A percentile compares a stretch with the other conserved stretches of the same genome.
Conservation (phyloP, 2,888 invertebrate genomes). For the Limnephilus rhombicus region DNA sequence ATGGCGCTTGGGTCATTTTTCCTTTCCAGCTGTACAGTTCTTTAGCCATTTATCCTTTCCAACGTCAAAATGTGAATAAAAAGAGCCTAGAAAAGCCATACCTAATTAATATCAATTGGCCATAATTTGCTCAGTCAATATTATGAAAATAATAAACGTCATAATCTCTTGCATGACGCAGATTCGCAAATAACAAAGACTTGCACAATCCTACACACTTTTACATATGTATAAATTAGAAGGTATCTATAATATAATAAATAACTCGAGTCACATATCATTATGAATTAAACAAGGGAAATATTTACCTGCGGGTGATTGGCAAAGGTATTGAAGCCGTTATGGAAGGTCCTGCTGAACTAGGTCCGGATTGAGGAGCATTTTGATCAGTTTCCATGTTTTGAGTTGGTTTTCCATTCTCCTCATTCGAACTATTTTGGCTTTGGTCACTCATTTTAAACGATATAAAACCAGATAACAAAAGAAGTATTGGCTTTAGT, state of each 20-base stretch:
- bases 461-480: slow-evolving; percentile 9
- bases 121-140: not conserved
- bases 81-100: not conserved
- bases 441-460: slow-evolving; percentile 54
- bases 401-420: slow-evolving; percentile 29
- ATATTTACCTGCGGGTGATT: slow-evolving; percentile 56
- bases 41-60: too few species aligned
- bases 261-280: not conserved
- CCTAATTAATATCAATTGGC: not conserved
- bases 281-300: not conserved
- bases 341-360: slow-evolving; percentile 53
- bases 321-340: slow-evolving; percentile 62
- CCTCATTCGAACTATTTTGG: slow-evolving; percentile 4
- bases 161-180: slow-evolving; percentile 16
- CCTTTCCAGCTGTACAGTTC: too few species aligned
- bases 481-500: slow-evolving; percentile 3
- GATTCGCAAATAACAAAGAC: not conserved
- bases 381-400: slow-evolving; percentile 21
- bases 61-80: too few species aligned
- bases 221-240: slow-evolving; percentile 27
- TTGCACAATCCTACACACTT: slow-evolving; percentile 35
- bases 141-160: not conserved
- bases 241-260: not conserved
- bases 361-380: slow-evolving; percentile 4
- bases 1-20: too few species aligned